Conservation (phyloP, 2,113 vertebrate genomes). For the Spea bombifrons region DNA sequence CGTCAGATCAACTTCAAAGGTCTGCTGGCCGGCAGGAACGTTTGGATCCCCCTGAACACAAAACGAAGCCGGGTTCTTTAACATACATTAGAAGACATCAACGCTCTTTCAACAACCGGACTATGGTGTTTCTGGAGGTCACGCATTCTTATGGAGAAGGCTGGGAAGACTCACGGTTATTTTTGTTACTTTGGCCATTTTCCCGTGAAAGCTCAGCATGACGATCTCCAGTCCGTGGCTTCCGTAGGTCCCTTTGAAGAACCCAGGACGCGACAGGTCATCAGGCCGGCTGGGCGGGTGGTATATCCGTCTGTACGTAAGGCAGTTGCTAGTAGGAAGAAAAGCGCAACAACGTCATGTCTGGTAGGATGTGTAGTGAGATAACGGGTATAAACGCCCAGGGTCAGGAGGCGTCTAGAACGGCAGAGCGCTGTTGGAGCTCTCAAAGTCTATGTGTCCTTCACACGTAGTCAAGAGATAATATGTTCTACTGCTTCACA, state of each 20-base stretch:
- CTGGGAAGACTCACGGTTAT: slow-evolving; percentile 78
- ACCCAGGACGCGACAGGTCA: slow-evolving; percentile 84
- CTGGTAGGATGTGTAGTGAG: no score
- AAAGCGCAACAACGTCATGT: not conserved
- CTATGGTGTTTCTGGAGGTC: no score
- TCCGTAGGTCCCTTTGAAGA: slow-evolving; percentile 97
- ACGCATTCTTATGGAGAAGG: no score
- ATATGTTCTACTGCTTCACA: no score
- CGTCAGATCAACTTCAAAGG: slow-evolving; percentile 82
- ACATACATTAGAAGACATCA: no score
- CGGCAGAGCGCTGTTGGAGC: no score
- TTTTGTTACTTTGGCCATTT: slow-evolving; percentile 84
- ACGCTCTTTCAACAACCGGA: no score
- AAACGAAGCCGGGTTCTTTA: not conserved
- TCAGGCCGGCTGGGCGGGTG: slow-evolving; percentile 80
- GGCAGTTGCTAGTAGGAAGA: slow-evolving; percentile 81
- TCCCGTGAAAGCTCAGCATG: slow-evolving; percentile 92
- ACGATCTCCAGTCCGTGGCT: slow-evolving; percentile 96
- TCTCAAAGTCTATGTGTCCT: no score
- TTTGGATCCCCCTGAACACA: slow-evolving; percentile 87
- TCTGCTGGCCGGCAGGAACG: slow-evolving; percentile 93
- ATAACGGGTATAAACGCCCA: no score
- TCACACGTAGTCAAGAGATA: no score
- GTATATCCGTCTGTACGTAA: slow-evolving; percentile 96
- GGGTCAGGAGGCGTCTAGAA: no score